Percentiles rank a stretch among this genome's conserved stretches.
These are phyloP conservation scores for Brachymystax lenok DNA, from an alignment of 2,797 vertebrate species.

Conservation along the genomic window DNA sequence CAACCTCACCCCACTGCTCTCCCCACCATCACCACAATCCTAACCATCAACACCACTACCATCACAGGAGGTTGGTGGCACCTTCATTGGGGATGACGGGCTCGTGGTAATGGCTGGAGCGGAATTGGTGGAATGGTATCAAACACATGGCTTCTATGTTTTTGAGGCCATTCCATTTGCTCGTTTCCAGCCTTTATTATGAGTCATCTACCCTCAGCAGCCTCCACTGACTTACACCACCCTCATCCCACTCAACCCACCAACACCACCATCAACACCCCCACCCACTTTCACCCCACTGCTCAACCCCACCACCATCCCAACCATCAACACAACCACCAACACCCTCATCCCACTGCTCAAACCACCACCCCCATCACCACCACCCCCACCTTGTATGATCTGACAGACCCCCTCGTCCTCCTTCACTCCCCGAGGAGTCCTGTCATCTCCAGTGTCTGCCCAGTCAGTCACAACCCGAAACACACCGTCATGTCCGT, in stretches of 20 bases:
- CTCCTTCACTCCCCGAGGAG: conserved; percentile 13
- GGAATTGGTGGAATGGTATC: too few relatives aligned
- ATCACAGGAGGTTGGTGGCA: too few relatives aligned
- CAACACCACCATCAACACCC: neutral
- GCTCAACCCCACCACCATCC: neutral
- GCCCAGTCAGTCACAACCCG: conserved; percentile 33
- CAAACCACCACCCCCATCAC: neutral
- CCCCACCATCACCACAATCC: neutral
- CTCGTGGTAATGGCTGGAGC: too few relatives aligned
- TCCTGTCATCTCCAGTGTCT: conserved; percentile 33
- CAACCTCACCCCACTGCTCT: neutral
- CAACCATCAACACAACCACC: neutral
- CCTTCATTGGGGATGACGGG: too few relatives aligned
- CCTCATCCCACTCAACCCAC: neutral
- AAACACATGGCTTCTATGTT: too few relatives aligned
- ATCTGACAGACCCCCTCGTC: neutral
- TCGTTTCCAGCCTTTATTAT: too few relatives aligned
- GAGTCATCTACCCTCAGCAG: too few relatives aligned
- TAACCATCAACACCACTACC: neutral
- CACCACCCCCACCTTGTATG: neutral
- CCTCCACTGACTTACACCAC: too few relatives aligned
- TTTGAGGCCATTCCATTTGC: too few relatives aligned
- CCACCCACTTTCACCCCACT: neutral
- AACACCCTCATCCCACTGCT: neutral
- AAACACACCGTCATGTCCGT: conserved; percentile 32